Base-by-base conservation (phyloP, 2,888 invertebrate species). In the Netelia fuscicornis region DNA sequence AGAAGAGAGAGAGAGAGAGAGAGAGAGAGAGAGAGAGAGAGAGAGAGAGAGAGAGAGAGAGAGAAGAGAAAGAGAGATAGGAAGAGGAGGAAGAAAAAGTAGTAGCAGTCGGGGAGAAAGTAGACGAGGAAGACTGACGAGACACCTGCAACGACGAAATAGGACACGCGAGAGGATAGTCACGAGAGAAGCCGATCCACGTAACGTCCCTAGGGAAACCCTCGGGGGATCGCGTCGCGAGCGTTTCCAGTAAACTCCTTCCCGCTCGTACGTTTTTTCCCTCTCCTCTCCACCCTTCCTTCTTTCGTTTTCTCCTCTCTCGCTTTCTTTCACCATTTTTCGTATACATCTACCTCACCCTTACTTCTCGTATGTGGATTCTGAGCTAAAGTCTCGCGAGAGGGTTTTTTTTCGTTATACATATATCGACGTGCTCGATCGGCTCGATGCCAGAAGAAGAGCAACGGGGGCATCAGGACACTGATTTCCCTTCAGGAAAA, bases 61-160 rank as follows among this genome's bases (percentile, higher is more conserved):
- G 25, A 71, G 6, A 11, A 71, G 17, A 17, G 17, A 17, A 17
- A 17, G 17, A 17, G 17, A 37, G 60, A 70, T 3, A 30, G 30
- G 30, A 54, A 48, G 13, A 62, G 30, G 25, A 48, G 67, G 54
- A 54, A 20, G 48, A 67, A 48, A 23, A 67, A 42, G 65, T 44
- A 67, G 44, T 10, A 42, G 20, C 17, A 20, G 30, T 30, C 30
- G 30, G 5, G 30, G 30, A 30, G 30, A 30, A 30, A 58, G 44
- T 56, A 17, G 58, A 72, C 20, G 64, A 71, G 17, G 79, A 71
- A 67, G 80, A 80, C 64, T 65, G 79, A 80, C 79, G 79, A 80
- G 79, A 80, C 79, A 80, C 79, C 72, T 71, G 79, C 71, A 80
- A 80, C 71, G 79, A 71, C 79, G 72, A 72, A 80, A 56, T 72